A percentile compares a stretch with the other conserved stretches of the same genome.
These are phyloP conservation scores for Leptodactylus fuscus DNA, from an alignment of 2,113 vertebrate genomes.

Conservation along the genomic window DNA sequence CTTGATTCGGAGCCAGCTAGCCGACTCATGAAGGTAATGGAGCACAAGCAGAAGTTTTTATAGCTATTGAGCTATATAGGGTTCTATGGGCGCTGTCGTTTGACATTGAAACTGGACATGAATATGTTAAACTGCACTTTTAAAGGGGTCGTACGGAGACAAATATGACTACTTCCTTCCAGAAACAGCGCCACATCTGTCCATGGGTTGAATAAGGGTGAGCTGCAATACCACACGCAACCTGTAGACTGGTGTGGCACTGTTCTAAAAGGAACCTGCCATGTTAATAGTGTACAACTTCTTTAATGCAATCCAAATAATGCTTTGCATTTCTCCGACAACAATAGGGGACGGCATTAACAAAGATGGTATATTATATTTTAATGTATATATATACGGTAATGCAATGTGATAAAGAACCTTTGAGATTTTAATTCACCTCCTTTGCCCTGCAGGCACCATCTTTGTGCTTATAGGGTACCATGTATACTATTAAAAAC, in stretches of 20 bases:
- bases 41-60: constrained; percentile 4
- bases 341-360: too few relatives aligned
- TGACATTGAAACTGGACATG: neutral
- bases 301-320: too few relatives aligned
- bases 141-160: neutral
- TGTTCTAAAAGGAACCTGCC: neutral
- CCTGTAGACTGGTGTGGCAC: neutral
- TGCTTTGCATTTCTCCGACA: too few relatives aligned
- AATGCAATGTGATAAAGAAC: too few relatives aligned
- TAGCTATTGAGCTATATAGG: neutral
- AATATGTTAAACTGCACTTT: neutral
- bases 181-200: neutral
- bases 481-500: too few relatives aligned
- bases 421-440: too few relatives aligned
- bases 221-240: neutral
- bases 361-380: too few relatives aligned
- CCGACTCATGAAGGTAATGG: neutral
- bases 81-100: neutral
- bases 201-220: neutral
- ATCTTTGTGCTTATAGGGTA: too few relatives aligned
- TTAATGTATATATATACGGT: too few relatives aligned
- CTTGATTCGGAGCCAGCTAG: constrained; percentile 17
- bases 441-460: too few relatives aligned
- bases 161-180: neutral
- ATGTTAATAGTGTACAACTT: neutral